A percentile compares a stretch with the other conserved stretches of the same genome.
Evolutionary conservation across 2,888 invertebrate species (phyloP).

Genomic region (Drosophila glabriapex): DNA sequence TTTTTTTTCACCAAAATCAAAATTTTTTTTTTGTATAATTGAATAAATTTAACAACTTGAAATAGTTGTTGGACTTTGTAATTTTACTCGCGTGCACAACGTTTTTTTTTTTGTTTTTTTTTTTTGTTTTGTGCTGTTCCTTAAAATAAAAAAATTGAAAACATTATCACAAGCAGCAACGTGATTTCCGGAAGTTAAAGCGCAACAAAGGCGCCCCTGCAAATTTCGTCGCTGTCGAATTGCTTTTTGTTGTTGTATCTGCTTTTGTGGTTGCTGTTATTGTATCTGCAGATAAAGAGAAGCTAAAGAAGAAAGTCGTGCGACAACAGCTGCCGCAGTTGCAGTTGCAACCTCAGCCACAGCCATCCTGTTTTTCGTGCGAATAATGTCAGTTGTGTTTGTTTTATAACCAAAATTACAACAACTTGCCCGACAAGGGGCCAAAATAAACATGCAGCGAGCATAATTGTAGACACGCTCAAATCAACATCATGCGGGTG

Average conservation of each 20-base stretch:
- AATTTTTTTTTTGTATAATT: conserved; percentile 63
- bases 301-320: conserved; percentile 72
- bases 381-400: conserved; percentile 81
- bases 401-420: conserved; percentile 77
- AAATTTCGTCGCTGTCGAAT: conserved; percentile 76
- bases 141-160: conserved; percentile 37
- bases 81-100: conserved; percentile 75
- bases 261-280: conserved; percentile 35
- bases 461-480: conserved; percentile 53
- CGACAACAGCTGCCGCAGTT: conserved; percentile 71
- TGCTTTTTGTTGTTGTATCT: conserved; percentile 39
- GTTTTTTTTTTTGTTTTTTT: conserved; percentile 34
- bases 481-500: conserved; percentile 16
- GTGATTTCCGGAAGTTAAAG: conserved; percentile 81
- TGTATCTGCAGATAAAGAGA: conserved; percentile 50
- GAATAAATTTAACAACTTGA: conserved; percentile 63
- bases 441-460: conserved; percentile 48
- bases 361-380: conserved; percentile 74
- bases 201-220: conserved; percentile 70
- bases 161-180: conserved; percentile 70
- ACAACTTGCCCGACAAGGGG: conserved; percentile 61
- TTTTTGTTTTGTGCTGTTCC: conserved; percentile 47
- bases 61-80: conserved; percentile 66
- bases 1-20: neutral
- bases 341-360: conserved; percentile 36